Evolutionary conservation across 2,888 invertebrate genomes (phyloP).

Genomic region (Zele albiditarsus): DNA sequence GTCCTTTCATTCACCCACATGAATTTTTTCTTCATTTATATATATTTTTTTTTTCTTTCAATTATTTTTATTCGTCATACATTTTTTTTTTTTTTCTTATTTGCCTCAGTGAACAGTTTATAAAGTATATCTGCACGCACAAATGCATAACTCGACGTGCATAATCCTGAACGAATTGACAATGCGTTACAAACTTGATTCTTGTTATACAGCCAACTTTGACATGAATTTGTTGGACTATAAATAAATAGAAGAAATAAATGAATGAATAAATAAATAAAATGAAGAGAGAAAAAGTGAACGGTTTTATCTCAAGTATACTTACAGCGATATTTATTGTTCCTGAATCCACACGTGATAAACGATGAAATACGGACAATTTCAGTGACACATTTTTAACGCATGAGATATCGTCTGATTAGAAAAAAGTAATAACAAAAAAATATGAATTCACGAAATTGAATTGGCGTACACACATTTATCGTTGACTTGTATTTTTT

Average conservation of each 20-base stretch:
- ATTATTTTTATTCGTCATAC: not conserved
- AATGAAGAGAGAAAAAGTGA: not conserved
- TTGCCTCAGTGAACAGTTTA: not conserved
- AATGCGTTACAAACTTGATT: slow-evolving; percentile 27
- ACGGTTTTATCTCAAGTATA: not conserved
- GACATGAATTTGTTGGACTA: not conserved
- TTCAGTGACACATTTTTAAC: not conserved
- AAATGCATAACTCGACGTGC: not conserved
- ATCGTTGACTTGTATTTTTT: not conserved
- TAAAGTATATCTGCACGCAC: not conserved
- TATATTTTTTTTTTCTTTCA: not conserved
- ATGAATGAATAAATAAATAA: not conserved
- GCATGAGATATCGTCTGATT: not conserved
- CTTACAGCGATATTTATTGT: not conserved
- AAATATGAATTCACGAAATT: not conserved
- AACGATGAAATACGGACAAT: not conserved
- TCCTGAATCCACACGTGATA: not conserved
- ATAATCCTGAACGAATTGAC: slow-evolving; percentile 28
- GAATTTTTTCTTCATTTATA: not conserved
- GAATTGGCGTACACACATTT: not conserved
- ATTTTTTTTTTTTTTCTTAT: not conserved
- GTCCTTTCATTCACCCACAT: slow-evolving; percentile 5
- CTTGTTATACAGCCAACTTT: slow-evolving; percentile 16
- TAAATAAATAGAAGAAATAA: not conserved
- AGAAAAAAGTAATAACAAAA: not conserved